Evolutionary conservation across 2,113 vertebrate genomes (phyloP).

Genomic region (Oreochromis spilurus): DNA sequence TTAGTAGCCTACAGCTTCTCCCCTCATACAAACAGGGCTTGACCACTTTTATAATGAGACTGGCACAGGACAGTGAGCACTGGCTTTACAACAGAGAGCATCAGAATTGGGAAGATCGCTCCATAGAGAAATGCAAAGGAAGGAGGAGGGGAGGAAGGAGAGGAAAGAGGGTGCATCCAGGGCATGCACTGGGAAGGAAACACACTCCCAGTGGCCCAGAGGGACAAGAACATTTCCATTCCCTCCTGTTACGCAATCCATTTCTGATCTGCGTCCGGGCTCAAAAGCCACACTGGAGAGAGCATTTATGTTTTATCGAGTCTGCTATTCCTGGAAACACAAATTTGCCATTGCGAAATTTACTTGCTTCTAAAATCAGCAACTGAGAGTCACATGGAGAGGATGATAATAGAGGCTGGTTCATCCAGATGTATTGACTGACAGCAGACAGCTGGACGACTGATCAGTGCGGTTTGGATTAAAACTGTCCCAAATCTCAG

Average conservation of each 20-base stretch:
- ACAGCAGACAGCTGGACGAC: constrained; percentile 30
- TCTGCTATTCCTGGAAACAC: constrained; percentile 3
- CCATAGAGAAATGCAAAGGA: neutral
- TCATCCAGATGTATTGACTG: neutral
- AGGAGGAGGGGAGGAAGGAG: neutral
- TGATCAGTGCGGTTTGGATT: constrained; percentile 19
- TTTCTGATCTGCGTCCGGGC: constrained; percentile 13
- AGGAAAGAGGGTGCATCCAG: constrained; percentile 30
- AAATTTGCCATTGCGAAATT: neutral
- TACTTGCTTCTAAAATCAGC: neutral
- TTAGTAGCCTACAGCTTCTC: neutral
- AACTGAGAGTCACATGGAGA: neutral
- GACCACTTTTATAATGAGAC: neutral
- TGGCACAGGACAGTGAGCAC: neutral
- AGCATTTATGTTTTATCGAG: constrained; percentile 11
- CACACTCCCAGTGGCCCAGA: constrained; percentile 15
- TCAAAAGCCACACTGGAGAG: constrained; percentile 6
- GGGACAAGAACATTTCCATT: constrained; percentile 43
- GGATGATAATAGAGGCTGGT: neutral
- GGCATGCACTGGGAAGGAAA: constrained; percentile 34
- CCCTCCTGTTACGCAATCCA: constrained; percentile 28
- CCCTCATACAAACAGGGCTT: neutral
- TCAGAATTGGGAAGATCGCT: neutral
- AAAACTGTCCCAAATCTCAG: constrained; percentile 38
- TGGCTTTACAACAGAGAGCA: neutral